These are phyloP conservation scores for Borostomias antarcticus DNA, from an alignment of 2,797 vertebrate genomes.

Conservation along the genomic window DNA sequence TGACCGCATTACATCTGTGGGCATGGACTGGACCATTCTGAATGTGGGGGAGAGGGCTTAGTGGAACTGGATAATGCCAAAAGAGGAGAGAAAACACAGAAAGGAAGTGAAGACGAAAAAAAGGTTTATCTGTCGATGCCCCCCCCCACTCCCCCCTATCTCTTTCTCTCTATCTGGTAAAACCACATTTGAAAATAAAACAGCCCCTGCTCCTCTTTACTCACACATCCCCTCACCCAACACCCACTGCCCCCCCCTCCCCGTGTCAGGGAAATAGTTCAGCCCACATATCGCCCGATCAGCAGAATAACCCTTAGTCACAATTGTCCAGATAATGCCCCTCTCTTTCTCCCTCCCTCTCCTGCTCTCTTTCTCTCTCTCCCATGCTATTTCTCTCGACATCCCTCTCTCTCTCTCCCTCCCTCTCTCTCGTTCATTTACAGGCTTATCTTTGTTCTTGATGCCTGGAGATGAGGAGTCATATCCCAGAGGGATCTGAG, in stretches of 20 bases:
- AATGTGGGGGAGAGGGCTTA: neutral
- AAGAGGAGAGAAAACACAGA: constrained; percentile 36
- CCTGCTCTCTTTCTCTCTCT: neutral
- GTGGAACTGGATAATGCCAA: constrained; percentile 6
- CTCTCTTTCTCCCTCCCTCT: constrained; percentile 12
- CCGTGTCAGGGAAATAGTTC: constrained; percentile 18
- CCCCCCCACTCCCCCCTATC: no score
- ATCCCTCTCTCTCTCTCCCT: no score
- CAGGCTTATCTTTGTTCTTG: no score
- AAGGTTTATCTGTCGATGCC: no score
- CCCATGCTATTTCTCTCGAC: constrained; percentile 10
- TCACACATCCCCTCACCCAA: constrained; percentile 24
- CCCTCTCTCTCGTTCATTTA: no score
- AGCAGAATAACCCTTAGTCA: constrained; percentile 60
- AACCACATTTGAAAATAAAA: constrained; percentile 27
- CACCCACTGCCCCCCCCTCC: constrained; percentile 21
- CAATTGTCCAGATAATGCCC: constrained; percentile 42
- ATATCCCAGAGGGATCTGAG: neutral
- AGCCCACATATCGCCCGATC: constrained; percentile 53
- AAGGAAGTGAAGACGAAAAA: constrained; percentile 24
- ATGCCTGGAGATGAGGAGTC: constrained; percentile 8
- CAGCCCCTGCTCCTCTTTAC: constrained; percentile 5
- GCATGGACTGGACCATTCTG: constrained; percentile 57
- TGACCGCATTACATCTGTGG: constrained; percentile 40
- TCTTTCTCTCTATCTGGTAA: no score